These are phyloP conservation scores for Chlorops oryzae DNA, from an alignment of 1,140 invertebrate species.

Conservation along the genomic window DNA sequence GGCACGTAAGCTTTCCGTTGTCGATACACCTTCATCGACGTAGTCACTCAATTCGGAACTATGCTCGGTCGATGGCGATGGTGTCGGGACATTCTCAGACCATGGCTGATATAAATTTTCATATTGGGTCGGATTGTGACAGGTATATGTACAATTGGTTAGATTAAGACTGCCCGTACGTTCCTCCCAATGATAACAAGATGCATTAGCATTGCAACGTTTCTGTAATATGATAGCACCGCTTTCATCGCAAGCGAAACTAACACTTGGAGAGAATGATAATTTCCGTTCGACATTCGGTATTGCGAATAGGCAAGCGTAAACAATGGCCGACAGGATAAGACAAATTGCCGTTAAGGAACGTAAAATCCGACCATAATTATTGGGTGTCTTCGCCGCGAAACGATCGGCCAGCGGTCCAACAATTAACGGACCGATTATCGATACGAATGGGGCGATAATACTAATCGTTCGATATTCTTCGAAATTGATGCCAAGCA, in stretches of 20 bases:
- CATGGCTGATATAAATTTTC: constrained; percentile 38
- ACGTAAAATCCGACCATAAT: constrained; percentile 49
- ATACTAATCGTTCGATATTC: constrained; percentile 68
- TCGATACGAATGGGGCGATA: constrained; percentile 63
- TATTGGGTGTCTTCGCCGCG: constrained; percentile 43
- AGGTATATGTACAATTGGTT: constrained; percentile 56
- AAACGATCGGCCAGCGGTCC: constrained; percentile 63
- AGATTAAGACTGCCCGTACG: constrained; percentile 52
- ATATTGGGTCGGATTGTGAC: constrained; percentile 47
- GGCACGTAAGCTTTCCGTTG: constrained; percentile 26
- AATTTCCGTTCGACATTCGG: constrained; percentile 55
- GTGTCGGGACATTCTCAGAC: constrained; percentile 27
- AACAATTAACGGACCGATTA: constrained; percentile 61
- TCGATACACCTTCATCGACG: constrained; percentile 42
- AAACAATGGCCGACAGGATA: constrained; percentile 61
- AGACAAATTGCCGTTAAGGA: constrained; percentile 63
- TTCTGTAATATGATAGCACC: constrained; percentile 65
- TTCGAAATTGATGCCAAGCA: constrained; percentile 60
- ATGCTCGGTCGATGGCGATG: constrained; percentile 32
- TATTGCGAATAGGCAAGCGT: constrained; percentile 59
- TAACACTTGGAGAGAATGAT: constrained; percentile 55
- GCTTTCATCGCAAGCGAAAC: constrained; percentile 61
- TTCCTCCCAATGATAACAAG: constrained; percentile 60
- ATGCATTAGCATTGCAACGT: constrained; percentile 56
- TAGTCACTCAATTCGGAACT: constrained; percentile 43